Evolutionary conservation across 2,888 invertebrate species (phyloP), one percentile per base, ranked within the genome.

Genomic region (Scotopteryx bipunctaria): DNA sequence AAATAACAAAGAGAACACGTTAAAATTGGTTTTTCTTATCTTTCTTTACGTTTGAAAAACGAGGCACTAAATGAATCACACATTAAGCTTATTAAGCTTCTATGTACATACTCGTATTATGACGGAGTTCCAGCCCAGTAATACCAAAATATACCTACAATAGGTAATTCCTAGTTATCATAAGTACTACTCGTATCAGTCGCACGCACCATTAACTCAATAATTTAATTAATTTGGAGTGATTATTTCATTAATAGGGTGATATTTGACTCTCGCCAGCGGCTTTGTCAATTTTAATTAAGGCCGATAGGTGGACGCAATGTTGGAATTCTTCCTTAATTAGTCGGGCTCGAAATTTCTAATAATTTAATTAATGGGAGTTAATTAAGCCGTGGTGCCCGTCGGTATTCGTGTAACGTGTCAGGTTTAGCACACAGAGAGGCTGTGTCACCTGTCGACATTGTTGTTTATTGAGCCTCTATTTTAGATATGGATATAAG

Each of bases 271-370:
- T n/a, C n/a, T n/a, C 73, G 73, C 80, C 78, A 78, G 78, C 78
- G 84, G 87, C 88, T 87, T 86, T 89, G 88, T 88, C 89, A 86
- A 87, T 89, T 89, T 90, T 90, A 90, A 90, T 90, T 89, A 89
- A 82, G 71, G 78, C 73, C 77, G 81, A 87, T 89, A 89, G 86
- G 88, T 87, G 85, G 81, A 82, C 82, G 84, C 86, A 88, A 88
- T 88, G 86, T 88, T 85, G 85, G 78, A 88, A 90, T 90, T 88
- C 89, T 89, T 89, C 82, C 75, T 86, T 89, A 89, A 90, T 90
- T 90, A 89, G 89, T 81, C 81, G 78, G 71, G 79, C 71, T 78
- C 76, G 86, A 87, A 89, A 87, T 86, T 88, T 89, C 89, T 90
- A 89, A 89, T 89, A 88, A 90, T 90, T 88, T 89, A 87, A 88